Evolutionary conservation across 2,113 vertebrate species (phyloP), one percentile per base, ranked within the genome.

Genomic region (Danionella cerebrum): DNA sequence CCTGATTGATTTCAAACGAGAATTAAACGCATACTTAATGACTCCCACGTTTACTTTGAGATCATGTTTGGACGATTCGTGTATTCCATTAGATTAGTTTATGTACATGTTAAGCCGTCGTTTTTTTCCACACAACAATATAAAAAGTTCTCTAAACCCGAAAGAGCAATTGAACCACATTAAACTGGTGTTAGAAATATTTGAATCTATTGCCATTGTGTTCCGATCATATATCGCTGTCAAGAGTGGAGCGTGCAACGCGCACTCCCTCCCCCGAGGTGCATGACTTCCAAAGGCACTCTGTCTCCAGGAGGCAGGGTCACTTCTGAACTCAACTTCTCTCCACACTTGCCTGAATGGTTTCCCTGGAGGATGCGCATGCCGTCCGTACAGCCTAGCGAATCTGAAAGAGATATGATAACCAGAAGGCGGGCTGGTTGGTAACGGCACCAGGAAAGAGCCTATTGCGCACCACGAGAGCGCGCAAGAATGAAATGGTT

Each of bases 361-460:
- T 62, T 58, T 22, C 50, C 57, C 29, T 47, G 18, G 64, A 75
- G 48, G 73, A 75, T 70, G 63, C 54, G 50, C 68, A 55, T 42
- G n/a, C 25, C 57, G 39, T 36, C 44, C 60, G 22, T 24, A 47
- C 60, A 63, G 42, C 35, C 42, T 6, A n/a, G 44, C 29, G 42
- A 64, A 21, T 64, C 68, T 75, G 48, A 63, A 71, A 71, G 42
- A 71, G 55, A 75, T 75, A 65, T 47, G 68, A 65, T 67, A 63
- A 71, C 68, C 42, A 39, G 68, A 75, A 68, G 73, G 73, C 73
- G 73, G 73, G 73, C 55, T 55, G 70, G 67, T 47, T 67, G 64
- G 48, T 27, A 21, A 63, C 24, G 31, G 57, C 68, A 53, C 64
- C 55, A 67, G 68, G 73, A 71, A 75, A 67, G 47, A 75, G 54